These are phyloP conservation scores for Gnathonemus longibarbis DNA, from an alignment of 2,113 vertebrate genomes.

Conservation along the genomic window DNA sequence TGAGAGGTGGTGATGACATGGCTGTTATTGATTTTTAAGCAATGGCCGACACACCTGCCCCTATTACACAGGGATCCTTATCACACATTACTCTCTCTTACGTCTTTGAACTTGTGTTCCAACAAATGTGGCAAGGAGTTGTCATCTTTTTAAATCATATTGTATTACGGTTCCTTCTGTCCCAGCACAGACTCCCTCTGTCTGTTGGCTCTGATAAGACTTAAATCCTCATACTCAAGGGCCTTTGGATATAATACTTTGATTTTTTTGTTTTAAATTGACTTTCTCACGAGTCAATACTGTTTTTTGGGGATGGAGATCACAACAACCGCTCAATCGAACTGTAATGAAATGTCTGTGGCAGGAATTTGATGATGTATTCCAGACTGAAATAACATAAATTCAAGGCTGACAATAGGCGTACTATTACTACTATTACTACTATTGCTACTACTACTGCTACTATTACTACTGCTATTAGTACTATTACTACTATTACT, in stretches of 20 bases:
- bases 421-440: not conserved
- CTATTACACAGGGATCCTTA: not conserved
- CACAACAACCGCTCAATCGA: not conserved
- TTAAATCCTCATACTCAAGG: not conserved
- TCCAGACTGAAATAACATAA: not conserved
- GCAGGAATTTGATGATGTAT: not conserved
- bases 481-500: not conserved
- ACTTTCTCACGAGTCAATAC: not conserved
- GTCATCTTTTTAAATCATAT: not conserved
- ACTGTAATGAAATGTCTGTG: not conserved
- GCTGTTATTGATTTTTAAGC: conserved; percentile 1
- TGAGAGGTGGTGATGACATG: not conserved
- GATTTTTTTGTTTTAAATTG: conserved; percentile 1
- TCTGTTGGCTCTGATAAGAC: not conserved
- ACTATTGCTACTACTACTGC: not conserved
- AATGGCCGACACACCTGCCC: not conserved
- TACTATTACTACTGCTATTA: not conserved
- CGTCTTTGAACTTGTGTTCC: not conserved
- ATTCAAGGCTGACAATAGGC: not conserved
- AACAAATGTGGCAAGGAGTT: not conserved
- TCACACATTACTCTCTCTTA: not conserved
- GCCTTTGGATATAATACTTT: not conserved
- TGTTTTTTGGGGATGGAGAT: not conserved
- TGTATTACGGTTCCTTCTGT: not conserved
- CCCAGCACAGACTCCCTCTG: not conserved